Percentiles rank a stretch among this genome's conserved stretches.
Evolutionary conservation across 1,140 invertebrate genomes (phyloP).

Genomic region (Zaprionus ghesquierei): DNA sequence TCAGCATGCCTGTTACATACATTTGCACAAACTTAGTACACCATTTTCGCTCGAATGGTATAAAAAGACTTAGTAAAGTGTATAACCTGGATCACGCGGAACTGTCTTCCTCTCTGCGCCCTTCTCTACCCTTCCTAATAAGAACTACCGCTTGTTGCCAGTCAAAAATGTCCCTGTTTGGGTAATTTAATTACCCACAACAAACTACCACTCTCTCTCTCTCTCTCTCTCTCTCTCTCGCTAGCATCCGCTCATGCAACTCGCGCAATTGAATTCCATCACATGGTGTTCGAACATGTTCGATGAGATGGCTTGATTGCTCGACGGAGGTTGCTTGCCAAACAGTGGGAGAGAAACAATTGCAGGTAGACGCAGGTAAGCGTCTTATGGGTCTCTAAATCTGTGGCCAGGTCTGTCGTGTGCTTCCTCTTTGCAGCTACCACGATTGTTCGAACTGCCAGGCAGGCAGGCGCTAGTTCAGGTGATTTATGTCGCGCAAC

Average conservation of each 20-base stretch:
- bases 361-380: slow-evolving; percentile 31
- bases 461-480: slow-evolving; percentile 1
- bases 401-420: neutral
- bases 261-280: slow-evolving; percentile 20
- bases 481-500: slow-evolving; percentile 43
- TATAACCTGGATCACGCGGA: too few species aligned
- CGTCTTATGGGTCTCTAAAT: slow-evolving; percentile 17
- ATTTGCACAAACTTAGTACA: too few species aligned
- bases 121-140: too few species aligned
- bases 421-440: neutral
- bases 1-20: too few species aligned
- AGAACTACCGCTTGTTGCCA: too few species aligned
- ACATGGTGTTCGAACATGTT: slow-evolving; percentile 38
- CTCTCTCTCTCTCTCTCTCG: too few species aligned
- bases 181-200: slow-evolving; percentile 53
- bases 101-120: too few species aligned
- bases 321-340: slow-evolving; percentile 6
- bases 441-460: neutral
- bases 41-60: too few species aligned
- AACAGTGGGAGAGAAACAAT: neutral
- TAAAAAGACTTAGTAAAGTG: too few species aligned
- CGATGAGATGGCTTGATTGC: neutral
- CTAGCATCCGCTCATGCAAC: slow-evolving; percentile 21
- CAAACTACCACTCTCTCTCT: too few species aligned
- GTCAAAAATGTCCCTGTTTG: slow-evolving; percentile 7